Percentiles rank a stretch among this genome's conserved stretches.
These are phyloP conservation scores for Zootoca vivipara DNA, from an alignment of 2,113 vertebrate species.

Conservation along the genomic window DNA sequence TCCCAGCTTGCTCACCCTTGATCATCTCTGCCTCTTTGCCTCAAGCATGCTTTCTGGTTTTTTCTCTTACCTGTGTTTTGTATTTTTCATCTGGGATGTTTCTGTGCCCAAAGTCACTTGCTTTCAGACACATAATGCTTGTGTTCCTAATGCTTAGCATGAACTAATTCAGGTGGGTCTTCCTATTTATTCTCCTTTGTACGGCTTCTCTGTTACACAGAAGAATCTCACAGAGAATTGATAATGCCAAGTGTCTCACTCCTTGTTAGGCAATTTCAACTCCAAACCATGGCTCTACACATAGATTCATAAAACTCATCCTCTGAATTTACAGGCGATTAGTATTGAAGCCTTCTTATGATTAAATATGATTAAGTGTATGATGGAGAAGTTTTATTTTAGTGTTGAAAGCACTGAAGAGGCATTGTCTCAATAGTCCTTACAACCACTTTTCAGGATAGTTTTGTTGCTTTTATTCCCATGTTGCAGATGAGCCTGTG, in stretches of 20 bases:
- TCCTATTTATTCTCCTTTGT: slow-evolving; percentile 11
- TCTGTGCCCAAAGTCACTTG: slow-evolving; percentile 31
- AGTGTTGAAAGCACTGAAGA: not conserved
- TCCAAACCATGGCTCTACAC: slow-evolving; percentile 35
- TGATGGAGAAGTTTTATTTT: too few species aligned
- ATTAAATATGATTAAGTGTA: too few species aligned
- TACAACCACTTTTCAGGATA: not conserved
- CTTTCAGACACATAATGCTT: slow-evolving; percentile 13
- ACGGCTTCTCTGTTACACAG: slow-evolving; percentile 24
- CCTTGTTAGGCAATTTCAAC: slow-evolving; percentile 5
- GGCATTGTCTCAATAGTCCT: not conserved
- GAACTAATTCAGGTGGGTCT: slow-evolving; percentile 34
- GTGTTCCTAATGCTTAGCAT: slow-evolving; percentile 35
- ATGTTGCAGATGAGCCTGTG: not conserved
- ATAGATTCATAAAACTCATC: not conserved
- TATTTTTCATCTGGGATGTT: slow-evolving; percentile 22
- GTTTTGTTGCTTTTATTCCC: not conserved
- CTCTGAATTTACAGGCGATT: not conserved
- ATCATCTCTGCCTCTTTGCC: slow-evolving; percentile 17
- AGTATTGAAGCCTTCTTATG: not conserved
- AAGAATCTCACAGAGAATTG: slow-evolving; percentile 16
- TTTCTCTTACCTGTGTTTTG: slow-evolving; percentile 22
- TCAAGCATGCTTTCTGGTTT: slow-evolving; percentile 35
- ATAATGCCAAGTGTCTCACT: slow-evolving; percentile 28
- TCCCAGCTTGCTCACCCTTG: slow-evolving; percentile 36